Percentiles rank a stretch among this genome's conserved stretches.
Evolutionary conservation across 2,888 invertebrate species (phyloP).

Genomic region (Alviniconcha strummeri): DNA sequence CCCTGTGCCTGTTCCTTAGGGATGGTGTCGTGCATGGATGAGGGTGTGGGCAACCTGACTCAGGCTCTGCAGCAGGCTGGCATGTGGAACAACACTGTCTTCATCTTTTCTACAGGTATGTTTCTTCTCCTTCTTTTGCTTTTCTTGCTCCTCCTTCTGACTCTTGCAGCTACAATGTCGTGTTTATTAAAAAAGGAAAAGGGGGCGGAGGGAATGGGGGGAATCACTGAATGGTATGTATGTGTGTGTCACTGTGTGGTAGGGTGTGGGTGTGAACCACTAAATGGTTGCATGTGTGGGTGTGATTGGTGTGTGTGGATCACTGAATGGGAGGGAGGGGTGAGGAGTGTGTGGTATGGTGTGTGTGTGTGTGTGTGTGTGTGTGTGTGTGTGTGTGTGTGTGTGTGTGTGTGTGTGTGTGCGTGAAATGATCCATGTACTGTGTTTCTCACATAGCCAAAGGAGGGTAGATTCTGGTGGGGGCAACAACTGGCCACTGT

Average conservation of each 20-base stretch:
- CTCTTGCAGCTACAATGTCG: neutral
- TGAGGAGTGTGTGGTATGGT: neutral
- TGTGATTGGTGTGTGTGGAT: too few species aligned
- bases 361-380: neutral
- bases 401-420: neutral
- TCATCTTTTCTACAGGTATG: conserved; percentile 86
- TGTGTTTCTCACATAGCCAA: conserved; percentile 33
- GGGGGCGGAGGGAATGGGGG: neutral
- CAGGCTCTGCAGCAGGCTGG: conserved; percentile 80
- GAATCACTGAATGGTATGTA: too few species aligned
- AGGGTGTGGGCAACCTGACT: conserved; percentile 87
- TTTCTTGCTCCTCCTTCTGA: neutral
- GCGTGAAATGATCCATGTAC: neutral
- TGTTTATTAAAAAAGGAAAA: neutral
- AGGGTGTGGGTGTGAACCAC: neutral
- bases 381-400: conserved; percentile 4
- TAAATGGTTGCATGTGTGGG: neutral
- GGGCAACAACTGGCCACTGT: conserved; percentile 42
- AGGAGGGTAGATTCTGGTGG: conserved; percentile 67
- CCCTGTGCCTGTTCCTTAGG: conserved; percentile 66
- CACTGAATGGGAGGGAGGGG: neutral
- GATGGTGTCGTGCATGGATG: conserved; percentile 89
- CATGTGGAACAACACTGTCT: conserved; percentile 87
- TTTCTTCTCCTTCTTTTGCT: too few species aligned
- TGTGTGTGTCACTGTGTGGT: too few species aligned